Conservation (phyloP, 2,888 invertebrate genomes). For the Ernsta delagoae region DNA sequence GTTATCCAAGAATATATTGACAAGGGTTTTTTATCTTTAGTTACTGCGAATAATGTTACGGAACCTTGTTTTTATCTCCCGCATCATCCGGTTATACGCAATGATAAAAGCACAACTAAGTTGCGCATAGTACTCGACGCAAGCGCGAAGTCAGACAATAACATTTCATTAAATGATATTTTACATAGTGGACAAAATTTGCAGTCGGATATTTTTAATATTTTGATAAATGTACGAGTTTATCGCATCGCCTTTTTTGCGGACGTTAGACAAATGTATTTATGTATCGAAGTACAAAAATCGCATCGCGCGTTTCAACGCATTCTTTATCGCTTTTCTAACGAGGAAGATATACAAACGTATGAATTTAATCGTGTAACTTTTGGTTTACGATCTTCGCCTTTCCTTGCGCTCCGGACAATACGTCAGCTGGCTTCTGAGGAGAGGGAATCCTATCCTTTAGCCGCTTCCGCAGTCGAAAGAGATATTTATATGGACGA, state of each 20-base stretch:
- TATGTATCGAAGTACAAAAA: slow-evolving; percentile 23
- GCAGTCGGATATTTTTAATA: slow-evolving; percentile 36
- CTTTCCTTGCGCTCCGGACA: slow-evolving; percentile 1
- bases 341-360: slow-evolving; percentile 6
- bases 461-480: not conserved
- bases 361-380: slow-evolving; percentile 38
- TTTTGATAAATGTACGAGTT: slow-evolving; percentile 2
- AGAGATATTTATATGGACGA: slow-evolving; percentile 2
- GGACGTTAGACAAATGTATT: slow-evolving; percentile 35
- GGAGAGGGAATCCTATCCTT: not conserved
- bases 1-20: not conserved
- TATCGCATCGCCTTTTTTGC: slow-evolving; percentile 30
- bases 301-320: slow-evolving; percentile 35
- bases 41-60: not conserved
- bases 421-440: slow-evolving; percentile 4
- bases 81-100: slow-evolving; percentile 37
- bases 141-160: slow-evolving; percentile 33
- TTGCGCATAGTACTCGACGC: slow-evolving; percentile 33
- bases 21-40: slow-evolving; percentile 1
- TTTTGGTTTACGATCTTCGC: slow-evolving; percentile 39
- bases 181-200: slow-evolving; percentile 27
- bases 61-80: slow-evolving; percentile 33
- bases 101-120: slow-evolving; percentile 33
- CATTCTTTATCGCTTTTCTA: slow-evolving; percentile 38
- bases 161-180: slow-evolving; percentile 37